Evolutionary conservation across 2,888 invertebrate species (phyloP), one percentile per base, ranked within the genome.

Genomic region (Chamaedrilus cognettii): DNA sequence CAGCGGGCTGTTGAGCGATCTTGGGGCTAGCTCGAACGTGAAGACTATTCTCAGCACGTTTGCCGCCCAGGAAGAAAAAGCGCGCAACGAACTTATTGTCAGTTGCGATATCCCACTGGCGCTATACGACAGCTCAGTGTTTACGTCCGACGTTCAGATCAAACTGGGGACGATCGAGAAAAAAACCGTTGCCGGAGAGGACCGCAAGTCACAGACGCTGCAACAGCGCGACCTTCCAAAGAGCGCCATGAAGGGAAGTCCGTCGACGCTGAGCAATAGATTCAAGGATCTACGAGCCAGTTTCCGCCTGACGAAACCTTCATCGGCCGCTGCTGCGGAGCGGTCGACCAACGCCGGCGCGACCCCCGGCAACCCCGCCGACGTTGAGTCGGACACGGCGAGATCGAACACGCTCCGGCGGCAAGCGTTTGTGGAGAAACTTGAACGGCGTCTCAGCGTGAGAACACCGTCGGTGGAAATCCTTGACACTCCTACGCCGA

Each of bases 371-470:
- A 19, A 19, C 19, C 11, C 11, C 19, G 19, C 11, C 11, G 42
- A 42, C 19, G 19, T 11, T 19, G 55, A 52, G 7, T 23, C 55
- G 28, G 55, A 52, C 15, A 52, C 15, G 11, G 55, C 15, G 23
- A 52, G 26, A 52, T 19, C 19, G 11, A 52, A 23, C 26, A 52
- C 55, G 7, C 55, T 23, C 15, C 11, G 55, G 26, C 11, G 26
- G 26, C 55, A 52, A 52, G 55, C 55, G 15, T 52, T 52, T 11
- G 55, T 52, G 28, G 55, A 52, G 26, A 7, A 52, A 52, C 28
- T 52, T 19, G 55, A 52, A 52, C 11, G 55, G 26, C 11, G 55
- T 19, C 28, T 52, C 5, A 52, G 15, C 26, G 7, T 23, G 15
- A 7, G 7, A 15, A 23, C 55, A 19, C 15, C 23, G 7, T 19